Percentiles rank a stretch among this genome's conserved stretches.
These are phyloP conservation scores for Butorides virescens DNA, from an alignment of 2,113 vertebrate genomes.

Conservation along the genomic window DNA sequence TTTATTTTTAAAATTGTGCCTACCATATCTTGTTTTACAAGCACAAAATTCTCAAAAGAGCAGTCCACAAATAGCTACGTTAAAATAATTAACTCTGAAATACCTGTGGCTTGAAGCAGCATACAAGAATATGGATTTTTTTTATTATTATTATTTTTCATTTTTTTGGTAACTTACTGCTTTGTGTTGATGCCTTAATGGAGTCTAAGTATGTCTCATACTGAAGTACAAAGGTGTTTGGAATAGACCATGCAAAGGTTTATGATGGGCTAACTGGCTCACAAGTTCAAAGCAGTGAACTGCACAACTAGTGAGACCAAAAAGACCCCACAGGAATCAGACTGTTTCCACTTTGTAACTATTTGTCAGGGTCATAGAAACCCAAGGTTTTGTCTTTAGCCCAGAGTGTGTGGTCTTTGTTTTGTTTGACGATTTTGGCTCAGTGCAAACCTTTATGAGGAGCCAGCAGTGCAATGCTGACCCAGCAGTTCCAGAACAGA, in stretches of 20 bases:
- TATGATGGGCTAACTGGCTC: background rate
- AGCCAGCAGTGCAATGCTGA: too few species aligned
- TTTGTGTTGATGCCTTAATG: background rate
- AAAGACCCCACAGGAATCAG: background rate
- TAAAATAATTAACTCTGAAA: background rate
- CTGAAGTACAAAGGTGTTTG: background rate
- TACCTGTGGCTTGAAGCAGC: background rate
- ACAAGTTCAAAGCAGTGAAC: background rate
- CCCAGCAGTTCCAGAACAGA: background rate
- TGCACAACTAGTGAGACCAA: background rate
- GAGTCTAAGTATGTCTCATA: background rate
- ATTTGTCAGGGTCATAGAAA: background rate
- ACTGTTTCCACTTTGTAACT: background rate
- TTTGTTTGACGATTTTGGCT: too few species aligned
- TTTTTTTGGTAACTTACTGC: background rate
- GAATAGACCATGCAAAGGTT: background rate
- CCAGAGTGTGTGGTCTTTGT: background rate
- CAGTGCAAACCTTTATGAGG: too few species aligned
- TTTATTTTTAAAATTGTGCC: background rate
- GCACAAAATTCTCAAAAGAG: background rate
- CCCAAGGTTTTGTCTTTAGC: background rate
- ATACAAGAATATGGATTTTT: background rate
- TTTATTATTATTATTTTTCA: background rate
- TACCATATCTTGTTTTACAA: background rate
- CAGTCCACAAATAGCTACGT: background rate